Evolutionary conservation across 2,797 vertebrate species (phyloP).

Genomic region (Discoglossus pictus): DNA sequence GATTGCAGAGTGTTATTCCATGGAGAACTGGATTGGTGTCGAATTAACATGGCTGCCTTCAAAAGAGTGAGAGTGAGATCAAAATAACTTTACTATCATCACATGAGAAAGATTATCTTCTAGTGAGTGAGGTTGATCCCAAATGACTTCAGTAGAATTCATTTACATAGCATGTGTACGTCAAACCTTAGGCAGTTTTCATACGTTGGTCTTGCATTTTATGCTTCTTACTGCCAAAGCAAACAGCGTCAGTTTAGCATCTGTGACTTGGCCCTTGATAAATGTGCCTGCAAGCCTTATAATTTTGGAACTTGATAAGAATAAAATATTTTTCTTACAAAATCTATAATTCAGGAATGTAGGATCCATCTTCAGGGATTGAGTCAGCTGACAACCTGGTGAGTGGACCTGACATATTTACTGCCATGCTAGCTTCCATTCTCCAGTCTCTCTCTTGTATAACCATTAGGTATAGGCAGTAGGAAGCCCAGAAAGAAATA

Average conservation of each 20-base stretch:
- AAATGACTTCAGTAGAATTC: too few relatives aligned
- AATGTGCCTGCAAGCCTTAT: conserved; percentile 13
- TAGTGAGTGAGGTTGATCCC: too few relatives aligned
- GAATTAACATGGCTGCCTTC: too few relatives aligned
- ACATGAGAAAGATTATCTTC: too few relatives aligned
- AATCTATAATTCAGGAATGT: conserved; percentile 27
- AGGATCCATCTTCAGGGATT: conserved; percentile 17
- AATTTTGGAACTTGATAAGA: conserved; percentile 41
- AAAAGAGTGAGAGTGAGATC: too few relatives aligned
- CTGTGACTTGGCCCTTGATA: conserved; percentile 28
- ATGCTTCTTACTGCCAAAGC: conserved; percentile 15
- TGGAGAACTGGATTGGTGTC: too few relatives aligned
- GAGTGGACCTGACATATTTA: conserved; percentile 47
- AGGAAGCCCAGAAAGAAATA: conserved; percentile 40
- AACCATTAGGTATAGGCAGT: conserved; percentile 39
- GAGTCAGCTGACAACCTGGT: conserved; percentile 32
- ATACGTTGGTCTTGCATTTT: too few relatives aligned
- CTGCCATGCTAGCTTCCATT: conserved; percentile 32
- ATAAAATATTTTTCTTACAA: conserved; percentile 40
- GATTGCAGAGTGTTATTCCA: too few relatives aligned
- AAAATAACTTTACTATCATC: too few relatives aligned
- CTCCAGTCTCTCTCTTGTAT: conserved; percentile 35
- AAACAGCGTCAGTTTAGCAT: conserved; percentile 31
- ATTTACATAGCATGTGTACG: too few relatives aligned
- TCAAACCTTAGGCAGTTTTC: too few relatives aligned